A percentile compares a stretch with the other conserved stretches of the same genome.
Evolutionary conservation across 2,113 vertebrate genomes (phyloP).

Genomic region (Hypomesus transpacificus): DNA sequence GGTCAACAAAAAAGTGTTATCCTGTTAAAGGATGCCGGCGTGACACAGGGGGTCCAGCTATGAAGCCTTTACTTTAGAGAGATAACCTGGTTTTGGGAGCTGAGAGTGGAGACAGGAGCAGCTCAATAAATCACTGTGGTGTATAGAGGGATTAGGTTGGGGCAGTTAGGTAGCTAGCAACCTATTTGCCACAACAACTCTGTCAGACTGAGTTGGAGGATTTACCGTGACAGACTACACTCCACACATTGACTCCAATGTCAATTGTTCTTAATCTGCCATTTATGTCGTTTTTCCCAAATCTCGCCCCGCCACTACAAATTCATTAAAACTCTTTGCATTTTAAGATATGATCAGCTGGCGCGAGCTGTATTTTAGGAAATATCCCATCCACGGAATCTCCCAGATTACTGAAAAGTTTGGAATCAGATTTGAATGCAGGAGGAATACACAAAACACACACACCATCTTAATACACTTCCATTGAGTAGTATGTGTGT

Average conservation of each 20-base stretch:
- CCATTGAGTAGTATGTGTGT: background rate
- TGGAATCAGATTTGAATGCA: too few relatives aligned
- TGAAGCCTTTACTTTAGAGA: background rate
- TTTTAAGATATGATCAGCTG: too few relatives aligned
- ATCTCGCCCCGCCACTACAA: too few relatives aligned
- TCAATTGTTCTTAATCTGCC: background rate
- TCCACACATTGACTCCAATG: too few relatives aligned
- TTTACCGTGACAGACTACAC: background rate
- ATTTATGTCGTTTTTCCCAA: background rate
- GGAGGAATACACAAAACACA: too few relatives aligned
- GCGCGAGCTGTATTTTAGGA: too few relatives aligned
- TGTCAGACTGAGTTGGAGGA: background rate
- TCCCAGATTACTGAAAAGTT: too few relatives aligned
- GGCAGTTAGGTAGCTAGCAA: background rate
- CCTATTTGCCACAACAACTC: constrained; percentile 1
- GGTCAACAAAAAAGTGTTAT: background rate
- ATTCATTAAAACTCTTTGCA: too few relatives aligned
- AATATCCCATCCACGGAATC: too few relatives aligned
- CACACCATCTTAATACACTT: background rate
- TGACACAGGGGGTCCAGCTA: background rate
- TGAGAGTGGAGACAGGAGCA: constrained; percentile 1
- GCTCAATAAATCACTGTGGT: constrained; percentile 8
- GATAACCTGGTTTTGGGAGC: background rate
- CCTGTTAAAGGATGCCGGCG: background rate
- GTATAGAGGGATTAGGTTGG: constrained; percentile 5